Base-by-base conservation (phyloP, 2,113 vertebrate species). In the Heliornis fulica region DNA sequence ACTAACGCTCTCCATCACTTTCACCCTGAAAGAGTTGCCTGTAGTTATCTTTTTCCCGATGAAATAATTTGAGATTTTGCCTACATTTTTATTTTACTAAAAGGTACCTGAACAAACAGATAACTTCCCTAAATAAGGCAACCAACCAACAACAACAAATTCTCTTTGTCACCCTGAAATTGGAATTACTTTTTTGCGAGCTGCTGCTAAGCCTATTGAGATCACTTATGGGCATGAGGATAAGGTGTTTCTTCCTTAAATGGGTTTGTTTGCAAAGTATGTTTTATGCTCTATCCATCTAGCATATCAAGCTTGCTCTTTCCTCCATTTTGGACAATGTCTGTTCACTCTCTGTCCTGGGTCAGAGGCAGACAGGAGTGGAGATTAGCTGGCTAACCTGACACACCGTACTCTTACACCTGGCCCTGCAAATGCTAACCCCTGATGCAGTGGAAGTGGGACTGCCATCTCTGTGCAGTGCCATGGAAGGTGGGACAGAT, bases 401-500 rank as follows among this genome's bases (percentile, higher is more conserved):
- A n/a, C n/a, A n/a, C n/a, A n/a, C 21, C 41, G 28, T 29, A 32
- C 31, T 53, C 78, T 48, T 4, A 9, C 26, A 7, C 17, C 17
- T 46, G 53, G 29, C 46, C 26, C 48, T 28, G 1, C 11, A 22
- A 80, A 19, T 0, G 13, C 13, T 13, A 7, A 5, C 4, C 23
- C 29, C 43, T 7, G 15, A 1, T 28, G 48, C 0, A 7, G 46
- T 78, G 61, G 34, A 4, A 21, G 10, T 15, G 53, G 61, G 15
- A 43, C 26, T 43, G 56, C 8, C 11, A 5, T 20, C 17, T 11
- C 41, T 3, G 0, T 15, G 41, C 13, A 29, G 56, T 3, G 0
- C 17, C 0, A 0, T 3, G 56, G 43, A 21, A 74, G 38, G 36
- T 0, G 20, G 72, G 18, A 50, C 2, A 8, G 56, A 15, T 4